These are phyloP conservation scores for Sapayoa aenigma DNA, from an alignment of 2,113 vertebrate species.

Conservation along the genomic window DNA sequence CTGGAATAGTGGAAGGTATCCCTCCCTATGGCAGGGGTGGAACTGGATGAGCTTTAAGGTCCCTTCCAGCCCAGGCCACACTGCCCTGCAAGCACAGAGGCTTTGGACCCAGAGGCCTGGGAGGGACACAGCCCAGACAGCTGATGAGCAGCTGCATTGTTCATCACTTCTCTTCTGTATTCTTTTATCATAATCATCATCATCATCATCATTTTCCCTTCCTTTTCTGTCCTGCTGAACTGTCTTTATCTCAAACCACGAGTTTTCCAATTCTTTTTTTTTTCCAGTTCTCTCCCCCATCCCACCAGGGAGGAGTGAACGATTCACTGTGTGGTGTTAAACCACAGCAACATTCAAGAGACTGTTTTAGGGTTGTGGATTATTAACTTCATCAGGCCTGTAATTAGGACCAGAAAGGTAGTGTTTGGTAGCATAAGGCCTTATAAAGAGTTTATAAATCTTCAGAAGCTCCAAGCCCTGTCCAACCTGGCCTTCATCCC, in stretches of 20 bases:
- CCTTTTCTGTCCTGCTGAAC: neutral
- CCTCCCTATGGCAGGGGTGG: neutral
- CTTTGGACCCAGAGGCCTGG: too few relatives aligned
- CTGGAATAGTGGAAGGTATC: neutral
- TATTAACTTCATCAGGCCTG: neutral
- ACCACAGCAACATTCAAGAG: neutral
- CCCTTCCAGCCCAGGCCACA: neutral
- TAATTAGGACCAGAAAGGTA: neutral
- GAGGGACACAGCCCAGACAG: neutral
- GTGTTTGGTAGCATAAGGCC: neutral
- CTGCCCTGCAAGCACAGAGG: neutral
- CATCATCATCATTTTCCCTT: neutral
- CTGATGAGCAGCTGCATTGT: neutral
- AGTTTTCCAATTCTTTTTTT: neutral
- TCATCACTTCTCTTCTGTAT: neutral
- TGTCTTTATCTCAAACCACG: neutral
- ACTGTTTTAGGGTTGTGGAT: neutral
- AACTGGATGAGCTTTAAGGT: neutral
- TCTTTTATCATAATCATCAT: neutral
- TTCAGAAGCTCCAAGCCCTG: neutral
- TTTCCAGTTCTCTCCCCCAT: neutral
- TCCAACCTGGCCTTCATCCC: neutral
- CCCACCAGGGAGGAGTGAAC: neutral
- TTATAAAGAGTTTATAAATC: neutral
- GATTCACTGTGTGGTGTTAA: neutral